A percentile compares a stretch with the other conserved stretches of the same genome.
phyloP scores from a whole-genome alignment of 2,797 vertebrate species.

The Eidolon dupreanum region DNA sequence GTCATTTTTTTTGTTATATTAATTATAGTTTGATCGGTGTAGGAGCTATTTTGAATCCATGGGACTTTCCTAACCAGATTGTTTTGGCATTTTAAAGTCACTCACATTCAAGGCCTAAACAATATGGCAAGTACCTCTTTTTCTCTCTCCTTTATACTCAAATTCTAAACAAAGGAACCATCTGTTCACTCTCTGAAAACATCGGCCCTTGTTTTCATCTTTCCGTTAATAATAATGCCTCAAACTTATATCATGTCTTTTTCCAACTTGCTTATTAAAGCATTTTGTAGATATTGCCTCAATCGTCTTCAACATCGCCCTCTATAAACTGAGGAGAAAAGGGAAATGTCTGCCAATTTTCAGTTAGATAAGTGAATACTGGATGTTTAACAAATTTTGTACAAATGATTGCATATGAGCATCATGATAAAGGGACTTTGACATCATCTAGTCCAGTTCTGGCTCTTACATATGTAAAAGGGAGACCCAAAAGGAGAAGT shows the following conservation, averaged over 20 bases:
- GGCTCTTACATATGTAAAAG: not conserved
- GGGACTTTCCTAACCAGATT: slow-evolving; percentile 78
- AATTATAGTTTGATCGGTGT: slow-evolving; percentile 77
- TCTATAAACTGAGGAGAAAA: not conserved
- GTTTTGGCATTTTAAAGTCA: slow-evolving; percentile 78
- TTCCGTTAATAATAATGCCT: slow-evolving; percentile 73
- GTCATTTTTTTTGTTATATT: slow-evolving; percentile 75
- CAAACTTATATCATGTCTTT: slow-evolving; percentile 68
- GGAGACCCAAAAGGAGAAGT: slow-evolving; percentile 46
- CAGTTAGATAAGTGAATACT: not conserved
- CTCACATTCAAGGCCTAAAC: slow-evolving; percentile 70
- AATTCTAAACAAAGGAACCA: slow-evolving; percentile 79
- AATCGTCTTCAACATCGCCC: slow-evolving; percentile 49
- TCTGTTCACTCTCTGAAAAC: slow-evolving; percentile 76
- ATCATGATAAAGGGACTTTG: not conserved
- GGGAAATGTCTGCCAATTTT: slow-evolving; percentile 6
- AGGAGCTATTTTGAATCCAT: slow-evolving; percentile 78
- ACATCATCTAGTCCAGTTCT: not conserved
- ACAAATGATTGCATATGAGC: not conserved
- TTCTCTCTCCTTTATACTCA: slow-evolving; percentile 58
- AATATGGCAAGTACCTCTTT: slow-evolving; percentile 74
- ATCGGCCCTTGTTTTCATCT: slow-evolving; percentile 73
- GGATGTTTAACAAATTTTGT: not conserved
- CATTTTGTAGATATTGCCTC: slow-evolving; percentile 55
- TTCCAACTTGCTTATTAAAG: slow-evolving; percentile 74